Conservation (phyloP, 2,113 vertebrate genomes). For the Tachuris rubrigastra region DNA sequence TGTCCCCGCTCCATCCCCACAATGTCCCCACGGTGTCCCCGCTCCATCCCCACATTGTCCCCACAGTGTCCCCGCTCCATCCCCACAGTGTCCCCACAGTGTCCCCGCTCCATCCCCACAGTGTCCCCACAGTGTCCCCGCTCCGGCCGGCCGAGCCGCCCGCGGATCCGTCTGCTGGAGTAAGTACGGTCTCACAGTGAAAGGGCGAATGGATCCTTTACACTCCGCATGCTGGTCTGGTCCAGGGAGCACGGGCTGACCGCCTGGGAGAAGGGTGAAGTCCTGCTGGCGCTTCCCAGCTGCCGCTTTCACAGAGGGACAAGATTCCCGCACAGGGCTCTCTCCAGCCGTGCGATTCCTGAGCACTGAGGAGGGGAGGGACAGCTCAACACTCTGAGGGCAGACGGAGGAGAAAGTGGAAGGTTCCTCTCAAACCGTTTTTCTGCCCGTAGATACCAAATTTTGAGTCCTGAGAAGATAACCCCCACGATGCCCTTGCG, state of each 20-base stretch:
- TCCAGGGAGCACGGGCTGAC: background rate
- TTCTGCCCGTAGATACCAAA: accelerated
- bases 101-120: accelerated
- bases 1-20: too few species aligned
- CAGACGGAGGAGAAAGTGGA: background rate
- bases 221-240: background rate
- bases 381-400: background rate
- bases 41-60: too few species aligned
- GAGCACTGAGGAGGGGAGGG: background rate
- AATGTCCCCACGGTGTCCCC: background rate
- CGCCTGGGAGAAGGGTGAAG: background rate
- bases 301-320: background rate
- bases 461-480: background rate
- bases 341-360: background rate
- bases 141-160: background rate
- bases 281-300: background rate
- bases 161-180: background rate
- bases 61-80: too few species aligned
- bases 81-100: too few species aligned
- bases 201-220: background rate
- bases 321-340: background rate
- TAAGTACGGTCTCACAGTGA: background rate
- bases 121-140: background rate
- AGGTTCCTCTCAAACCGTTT: background rate
- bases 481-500: accelerated